phyloP scores from a whole-genome alignment of 2,113 vertebrate species.

The Istiophorus platypterus region DNA sequence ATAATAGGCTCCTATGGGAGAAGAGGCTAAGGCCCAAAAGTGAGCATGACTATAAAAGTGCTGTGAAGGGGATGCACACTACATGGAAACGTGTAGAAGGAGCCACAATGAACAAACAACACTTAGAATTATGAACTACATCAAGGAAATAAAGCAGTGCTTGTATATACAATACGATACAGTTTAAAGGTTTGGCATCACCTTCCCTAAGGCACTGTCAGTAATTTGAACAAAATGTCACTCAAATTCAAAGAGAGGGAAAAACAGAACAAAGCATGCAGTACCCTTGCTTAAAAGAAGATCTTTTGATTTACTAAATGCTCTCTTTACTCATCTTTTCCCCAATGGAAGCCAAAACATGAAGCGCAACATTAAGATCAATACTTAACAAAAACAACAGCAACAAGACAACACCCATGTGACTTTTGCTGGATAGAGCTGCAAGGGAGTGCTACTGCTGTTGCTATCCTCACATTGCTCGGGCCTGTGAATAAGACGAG shows the following conservation, averaged over 20 bases:
- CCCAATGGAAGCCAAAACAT: conserved; percentile 68
- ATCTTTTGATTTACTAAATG: conserved; percentile 78
- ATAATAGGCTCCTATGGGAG: conserved; percentile 84
- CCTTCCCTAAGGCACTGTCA: conserved; percentile 69
- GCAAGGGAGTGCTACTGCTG: conserved; percentile 47
- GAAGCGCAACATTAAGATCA: conserved; percentile 77
- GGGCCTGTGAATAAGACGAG: conserved; percentile 54
- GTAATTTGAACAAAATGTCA: conserved; percentile 77
- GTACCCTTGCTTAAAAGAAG: conserved; percentile 56
- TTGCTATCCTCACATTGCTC: conserved; percentile 54
- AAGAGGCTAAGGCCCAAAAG: conserved; percentile 75
- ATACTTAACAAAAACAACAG: conserved; percentile 78
- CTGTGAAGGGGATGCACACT: conserved; percentile 64
- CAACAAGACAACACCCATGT: conserved; percentile 74
- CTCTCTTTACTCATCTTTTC: conserved; percentile 72
- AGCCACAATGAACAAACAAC: conserved; percentile 65
- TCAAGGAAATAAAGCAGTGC: conserved; percentile 51
- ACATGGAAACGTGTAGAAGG: conserved; percentile 61
- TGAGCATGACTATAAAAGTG: conserved; percentile 74
- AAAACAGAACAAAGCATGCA: conserved; percentile 48
- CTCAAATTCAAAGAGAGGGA: conserved; percentile 60
- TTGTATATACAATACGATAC: conserved; percentile 67
- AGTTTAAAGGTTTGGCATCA: conserved; percentile 70
- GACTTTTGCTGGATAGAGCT: conserved; percentile 69
- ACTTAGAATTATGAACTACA: conserved; percentile 73